Percentiles rank a stretch among this genome's conserved stretches.
phyloP scores from a whole-genome alignment of 2,113 vertebrate genomes.

The Speoplatyrhinus poulsoni region DNA sequence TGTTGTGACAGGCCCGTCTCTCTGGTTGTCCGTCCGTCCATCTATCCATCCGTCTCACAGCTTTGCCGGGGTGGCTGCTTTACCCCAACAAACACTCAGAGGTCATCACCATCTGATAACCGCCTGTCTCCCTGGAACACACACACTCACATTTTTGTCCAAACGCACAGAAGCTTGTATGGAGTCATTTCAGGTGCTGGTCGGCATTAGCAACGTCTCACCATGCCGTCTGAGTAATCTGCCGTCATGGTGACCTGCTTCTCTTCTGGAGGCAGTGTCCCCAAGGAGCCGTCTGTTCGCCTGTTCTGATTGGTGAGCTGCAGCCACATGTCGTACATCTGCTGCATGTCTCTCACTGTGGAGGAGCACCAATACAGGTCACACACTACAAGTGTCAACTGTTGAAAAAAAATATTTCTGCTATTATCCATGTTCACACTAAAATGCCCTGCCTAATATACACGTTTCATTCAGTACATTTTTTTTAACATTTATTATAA shows the following conservation, averaged over 20 bases:
- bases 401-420: background rate
- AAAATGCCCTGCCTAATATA: too few relatives aligned
- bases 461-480: too few relatives aligned
- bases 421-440: too few relatives aligned
- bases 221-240: slow-evolving; percentile 93
- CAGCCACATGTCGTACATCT: slow-evolving; percentile 97
- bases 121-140: slow-evolving; percentile 66
- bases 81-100: slow-evolving; percentile 79
- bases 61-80: slow-evolving; percentile 75
- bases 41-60: slow-evolving; percentile 33
- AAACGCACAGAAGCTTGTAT: background rate
- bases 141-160: background rate
- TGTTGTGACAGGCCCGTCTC: slow-evolving; percentile 39
- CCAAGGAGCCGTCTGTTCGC: slow-evolving; percentile 82
- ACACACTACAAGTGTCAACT: too few relatives aligned
- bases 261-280: slow-evolving; percentile 86
- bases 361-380: background rate
- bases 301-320: slow-evolving; percentile 92
- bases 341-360: slow-evolving; percentile 96
- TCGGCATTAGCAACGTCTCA: slow-evolving; percentile 57
- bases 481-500: too few relatives aligned
- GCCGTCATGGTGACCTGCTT: slow-evolving; percentile 97
- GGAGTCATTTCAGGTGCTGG: background rate
- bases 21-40: slow-evolving; percentile 31
- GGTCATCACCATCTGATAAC: slow-evolving; percentile 83